These are phyloP conservation scores for Hirundo rustica DNA, from an alignment of 2,797 vertebrate species.

Conservation along the genomic window DNA sequence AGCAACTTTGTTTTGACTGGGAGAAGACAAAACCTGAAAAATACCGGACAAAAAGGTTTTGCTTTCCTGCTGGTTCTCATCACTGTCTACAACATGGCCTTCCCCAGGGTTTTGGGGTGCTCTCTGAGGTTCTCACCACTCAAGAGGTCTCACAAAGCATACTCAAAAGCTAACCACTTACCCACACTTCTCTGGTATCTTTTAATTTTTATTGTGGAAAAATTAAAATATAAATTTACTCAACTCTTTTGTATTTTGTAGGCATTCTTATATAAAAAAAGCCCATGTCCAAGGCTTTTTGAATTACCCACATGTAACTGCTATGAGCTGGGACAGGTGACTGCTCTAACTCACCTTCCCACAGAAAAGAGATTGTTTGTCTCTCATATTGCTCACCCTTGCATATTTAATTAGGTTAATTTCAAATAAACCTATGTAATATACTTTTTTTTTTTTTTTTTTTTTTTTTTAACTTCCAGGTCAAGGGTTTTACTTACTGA, in stretches of 20 bases:
- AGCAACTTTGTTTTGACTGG: background rate
- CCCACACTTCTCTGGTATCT: background rate
- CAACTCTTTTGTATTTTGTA: background rate
- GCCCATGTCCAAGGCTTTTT: background rate
- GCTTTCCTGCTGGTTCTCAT: background rate
- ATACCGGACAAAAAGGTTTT: background rate
- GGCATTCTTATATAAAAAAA: background rate
- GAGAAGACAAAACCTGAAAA: background rate
- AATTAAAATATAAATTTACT: background rate
- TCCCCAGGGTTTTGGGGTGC: background rate
- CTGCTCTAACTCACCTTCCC: background rate
- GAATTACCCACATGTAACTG: background rate
- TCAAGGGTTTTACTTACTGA: background rate
- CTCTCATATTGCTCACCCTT: background rate
- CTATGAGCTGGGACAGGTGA: background rate
- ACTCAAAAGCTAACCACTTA: background rate
- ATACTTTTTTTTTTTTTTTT: background rate
- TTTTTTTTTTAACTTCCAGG: no score
- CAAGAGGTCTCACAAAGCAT: rapidly evolving
- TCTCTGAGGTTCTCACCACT: background rate
- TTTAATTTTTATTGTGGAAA: background rate
- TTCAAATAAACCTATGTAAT: background rate
- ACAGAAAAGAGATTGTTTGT: background rate
- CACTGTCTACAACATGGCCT: background rate
- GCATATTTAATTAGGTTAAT: background rate